phyloP scores from a whole-genome alignment of 2,113 vertebrate genomes.

The Megaptera novaeangliae region DNA sequence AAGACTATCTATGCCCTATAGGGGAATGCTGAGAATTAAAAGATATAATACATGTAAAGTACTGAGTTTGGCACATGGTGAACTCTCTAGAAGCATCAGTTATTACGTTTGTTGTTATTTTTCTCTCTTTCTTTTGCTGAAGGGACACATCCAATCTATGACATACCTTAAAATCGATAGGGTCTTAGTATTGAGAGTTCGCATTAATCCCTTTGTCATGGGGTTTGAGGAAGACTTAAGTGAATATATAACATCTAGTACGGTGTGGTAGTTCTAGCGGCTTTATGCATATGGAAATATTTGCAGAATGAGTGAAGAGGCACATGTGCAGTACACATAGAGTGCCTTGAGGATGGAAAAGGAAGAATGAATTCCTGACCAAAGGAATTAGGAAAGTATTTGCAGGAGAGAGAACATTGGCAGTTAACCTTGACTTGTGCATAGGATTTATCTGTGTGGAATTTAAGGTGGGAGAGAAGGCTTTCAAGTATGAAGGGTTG shows the following conservation, averaged over 20 bases:
- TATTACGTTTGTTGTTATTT: not conserved
- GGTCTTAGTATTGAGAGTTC: not conserved
- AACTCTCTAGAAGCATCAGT: not conserved
- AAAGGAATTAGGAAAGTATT: not conserved
- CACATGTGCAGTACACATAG: fast-evolving
- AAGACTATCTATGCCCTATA: not conserved
- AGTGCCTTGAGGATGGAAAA: not conserved
- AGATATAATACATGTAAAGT: not conserved
- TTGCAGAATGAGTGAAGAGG: not conserved
- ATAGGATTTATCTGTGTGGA: not conserved
- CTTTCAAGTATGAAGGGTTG: not conserved
- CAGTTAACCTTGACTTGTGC: not conserved
- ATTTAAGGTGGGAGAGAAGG: not conserved
- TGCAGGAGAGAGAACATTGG: not conserved
- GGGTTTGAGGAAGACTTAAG: not conserved
- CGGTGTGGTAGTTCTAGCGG: not conserved
- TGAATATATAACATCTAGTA: not conserved
- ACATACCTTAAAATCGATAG: not conserved
- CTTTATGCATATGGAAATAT: not conserved
- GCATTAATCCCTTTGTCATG: not conserved
- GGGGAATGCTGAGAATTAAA: not conserved
- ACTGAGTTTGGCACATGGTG: not conserved
- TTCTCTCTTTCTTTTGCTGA: not conserved
- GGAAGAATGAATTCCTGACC: not conserved
- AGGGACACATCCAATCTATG: not conserved